These are phyloP conservation scores for Agapetus fuscipes DNA, from an alignment of 2,888 invertebrate species.

Conservation along the genomic window DNA sequence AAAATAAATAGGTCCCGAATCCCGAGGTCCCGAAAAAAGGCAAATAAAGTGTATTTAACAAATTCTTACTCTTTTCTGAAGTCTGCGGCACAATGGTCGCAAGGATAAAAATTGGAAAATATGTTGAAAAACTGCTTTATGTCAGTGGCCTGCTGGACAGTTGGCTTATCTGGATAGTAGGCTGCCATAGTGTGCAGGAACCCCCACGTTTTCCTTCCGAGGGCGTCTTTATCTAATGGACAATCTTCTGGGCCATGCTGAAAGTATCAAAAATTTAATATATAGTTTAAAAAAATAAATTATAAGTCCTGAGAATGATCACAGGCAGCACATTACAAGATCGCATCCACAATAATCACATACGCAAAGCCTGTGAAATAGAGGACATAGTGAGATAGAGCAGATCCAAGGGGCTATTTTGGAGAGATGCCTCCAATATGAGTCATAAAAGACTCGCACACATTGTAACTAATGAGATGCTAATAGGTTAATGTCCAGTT, in stretches of 20 bases:
- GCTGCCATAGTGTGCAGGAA: conserved; percentile 95
- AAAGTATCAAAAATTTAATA: neutral
- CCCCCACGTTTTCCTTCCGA: conserved; percentile 82
- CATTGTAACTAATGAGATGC: too few relatives aligned
- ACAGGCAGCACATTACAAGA: too few relatives aligned
- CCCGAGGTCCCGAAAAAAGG: too few relatives aligned
- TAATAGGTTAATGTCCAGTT: too few relatives aligned
- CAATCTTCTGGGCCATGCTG: conserved; percentile 44
- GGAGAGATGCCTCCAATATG: too few relatives aligned
- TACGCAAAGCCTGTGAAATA: too few relatives aligned
- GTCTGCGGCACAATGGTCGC: conserved; percentile 83
- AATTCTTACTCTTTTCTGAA: conserved; percentile 73
- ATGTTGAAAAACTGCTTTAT: conserved; percentile 74
- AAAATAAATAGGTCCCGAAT: too few relatives aligned
- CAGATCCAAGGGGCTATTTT: too few relatives aligned
- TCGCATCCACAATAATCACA: too few relatives aligned
- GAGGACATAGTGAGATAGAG: too few relatives aligned
- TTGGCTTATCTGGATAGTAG: conserved; percentile 82
- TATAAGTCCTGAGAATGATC: neutral
- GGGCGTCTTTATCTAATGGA: conserved; percentile 66
- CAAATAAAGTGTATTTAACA: too few relatives aligned
- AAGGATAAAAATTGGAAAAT: conserved; percentile 88
- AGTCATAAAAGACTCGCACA: too few relatives aligned
- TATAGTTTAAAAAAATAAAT: neutral
- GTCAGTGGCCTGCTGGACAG: conserved; percentile 55